Evolutionary conservation across 2,888 invertebrate species (phyloP).

Genomic region (Nematopogon swammerdamellus): DNA sequence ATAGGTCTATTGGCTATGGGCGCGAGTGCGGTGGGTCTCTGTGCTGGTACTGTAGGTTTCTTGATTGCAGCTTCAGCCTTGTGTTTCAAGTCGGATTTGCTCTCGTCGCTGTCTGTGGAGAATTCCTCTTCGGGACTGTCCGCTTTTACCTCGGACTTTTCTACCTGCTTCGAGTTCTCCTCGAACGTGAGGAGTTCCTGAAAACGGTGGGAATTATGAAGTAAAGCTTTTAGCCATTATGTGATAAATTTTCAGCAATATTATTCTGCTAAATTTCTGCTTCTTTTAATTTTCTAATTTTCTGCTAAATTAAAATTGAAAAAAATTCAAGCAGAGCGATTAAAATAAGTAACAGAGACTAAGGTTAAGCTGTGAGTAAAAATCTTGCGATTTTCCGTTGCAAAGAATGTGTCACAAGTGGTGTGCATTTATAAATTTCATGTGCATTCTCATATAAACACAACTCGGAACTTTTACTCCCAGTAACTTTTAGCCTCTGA

Average conservation of each 20-base stretch:
- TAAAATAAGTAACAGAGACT: too few species aligned
- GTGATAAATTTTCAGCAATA: neutral
- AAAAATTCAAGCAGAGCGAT: too few species aligned
- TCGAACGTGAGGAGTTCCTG: conserved; percentile 50
- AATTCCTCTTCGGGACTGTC: conserved; percentile 50
- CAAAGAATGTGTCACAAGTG: too few species aligned
- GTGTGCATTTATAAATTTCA: too few species aligned
- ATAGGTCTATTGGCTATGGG: neutral
- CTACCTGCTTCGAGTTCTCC: conserved; percentile 46
- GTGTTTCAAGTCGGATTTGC: conserved; percentile 34
- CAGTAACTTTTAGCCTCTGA: too few species aligned
- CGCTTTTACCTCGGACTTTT: conserved; percentile 48
- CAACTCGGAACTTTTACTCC: too few species aligned
- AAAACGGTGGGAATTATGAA: too few species aligned
- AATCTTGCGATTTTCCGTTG: too few species aligned
- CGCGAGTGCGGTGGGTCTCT: neutral
- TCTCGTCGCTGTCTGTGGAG: conserved; percentile 40
- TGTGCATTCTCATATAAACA: too few species aligned
- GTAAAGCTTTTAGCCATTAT: neutral
- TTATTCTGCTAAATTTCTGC: neutral
- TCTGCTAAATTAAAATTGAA: too few species aligned
- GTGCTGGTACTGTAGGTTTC: conserved; percentile 5
- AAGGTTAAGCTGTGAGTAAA: too few species aligned
- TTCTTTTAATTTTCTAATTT: neutral
- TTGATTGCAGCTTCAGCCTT: conserved; percentile 8